These are phyloP conservation scores for Morpho helenor DNA, from an alignment of 2,888 invertebrate genomes.

Conservation along the genomic window DNA sequence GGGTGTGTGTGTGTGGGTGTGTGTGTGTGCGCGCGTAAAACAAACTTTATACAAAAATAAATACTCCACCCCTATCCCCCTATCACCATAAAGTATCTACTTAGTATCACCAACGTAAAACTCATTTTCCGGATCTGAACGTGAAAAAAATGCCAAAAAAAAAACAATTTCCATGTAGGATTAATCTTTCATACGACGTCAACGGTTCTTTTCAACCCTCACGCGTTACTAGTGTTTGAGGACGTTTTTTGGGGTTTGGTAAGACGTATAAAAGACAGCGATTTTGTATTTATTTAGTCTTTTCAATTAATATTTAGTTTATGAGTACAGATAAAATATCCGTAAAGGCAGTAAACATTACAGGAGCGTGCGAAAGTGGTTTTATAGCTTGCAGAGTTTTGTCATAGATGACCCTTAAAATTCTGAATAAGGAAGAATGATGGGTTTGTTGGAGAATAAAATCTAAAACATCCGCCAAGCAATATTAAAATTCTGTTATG, in stretches of 20 bases:
- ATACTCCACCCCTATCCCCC: background rate
- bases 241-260: slow-evolving; percentile 30
- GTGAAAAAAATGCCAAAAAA: slow-evolving; percentile 39
- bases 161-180: slow-evolving; percentile 55
- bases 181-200: slow-evolving; percentile 57
- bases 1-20: too few species aligned
- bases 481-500: too few species aligned
- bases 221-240: slow-evolving; percentile 34
- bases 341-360: too few species aligned
- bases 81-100: slow-evolving; percentile 6
- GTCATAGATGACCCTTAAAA: too few species aligned
- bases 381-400: too few species aligned
- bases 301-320: too few species aligned
- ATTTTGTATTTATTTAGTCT: background rate
- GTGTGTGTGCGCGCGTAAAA: background rate
- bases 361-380: too few species aligned
- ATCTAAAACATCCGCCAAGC: too few species aligned
- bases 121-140: slow-evolving; percentile 15
- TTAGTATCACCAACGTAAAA: slow-evolving; percentile 16
- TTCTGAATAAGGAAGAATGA: too few species aligned
- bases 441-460: too few species aligned
- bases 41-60: background rate
- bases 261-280: slow-evolving; percentile 9
- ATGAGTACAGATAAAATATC: too few species aligned
- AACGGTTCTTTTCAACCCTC: slow-evolving; percentile 40